phyloP scores from a whole-genome alignment of 30 jellyfish, hydroid and myxozoan species.

The Hydra vulgaris region DNA sequence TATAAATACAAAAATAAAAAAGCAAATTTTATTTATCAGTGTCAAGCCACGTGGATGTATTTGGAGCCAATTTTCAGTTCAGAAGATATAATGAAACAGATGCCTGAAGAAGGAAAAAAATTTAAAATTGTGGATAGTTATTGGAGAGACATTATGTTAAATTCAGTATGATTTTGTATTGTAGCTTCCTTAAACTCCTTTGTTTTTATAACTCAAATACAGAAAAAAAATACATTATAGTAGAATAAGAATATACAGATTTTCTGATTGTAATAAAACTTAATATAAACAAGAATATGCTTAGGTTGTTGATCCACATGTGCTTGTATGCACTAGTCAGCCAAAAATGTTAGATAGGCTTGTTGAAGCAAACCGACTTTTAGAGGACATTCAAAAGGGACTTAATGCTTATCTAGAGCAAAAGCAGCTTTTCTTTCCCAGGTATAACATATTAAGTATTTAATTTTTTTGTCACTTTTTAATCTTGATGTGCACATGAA shows the following conservation, averaged over 20 bases:
- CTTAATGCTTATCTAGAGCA: constrained; percentile 88
- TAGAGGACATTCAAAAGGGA: constrained; percentile 89
- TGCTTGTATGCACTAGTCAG: constrained; percentile 74
- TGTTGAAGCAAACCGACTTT: constrained; percentile 74
- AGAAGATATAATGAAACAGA: constrained; percentile 91
- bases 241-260: too few species aligned
- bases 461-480: background rate
- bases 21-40: constrained; percentile 22
- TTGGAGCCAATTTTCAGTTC: constrained; percentile 94
- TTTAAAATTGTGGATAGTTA: constrained; percentile 89
- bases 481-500: too few species aligned
- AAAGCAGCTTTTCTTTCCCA: constrained; percentile 81
- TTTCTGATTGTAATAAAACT: too few species aligned
- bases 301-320: constrained; percentile 74
- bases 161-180: constrained; percentile 41
- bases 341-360: constrained; percentile 84
- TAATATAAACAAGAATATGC: background rate
- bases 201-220: too few species aligned
- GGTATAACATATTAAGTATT: constrained; percentile 20
- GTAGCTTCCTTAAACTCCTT: background rate
- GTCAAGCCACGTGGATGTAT: constrained; percentile 97
- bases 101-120: constrained; percentile 96
- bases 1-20: too few species aligned
- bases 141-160: constrained; percentile 87
- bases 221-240: too few species aligned